Conservation (phyloP, 1,140 invertebrate species). For the Drosophila micromelanica region DNA sequence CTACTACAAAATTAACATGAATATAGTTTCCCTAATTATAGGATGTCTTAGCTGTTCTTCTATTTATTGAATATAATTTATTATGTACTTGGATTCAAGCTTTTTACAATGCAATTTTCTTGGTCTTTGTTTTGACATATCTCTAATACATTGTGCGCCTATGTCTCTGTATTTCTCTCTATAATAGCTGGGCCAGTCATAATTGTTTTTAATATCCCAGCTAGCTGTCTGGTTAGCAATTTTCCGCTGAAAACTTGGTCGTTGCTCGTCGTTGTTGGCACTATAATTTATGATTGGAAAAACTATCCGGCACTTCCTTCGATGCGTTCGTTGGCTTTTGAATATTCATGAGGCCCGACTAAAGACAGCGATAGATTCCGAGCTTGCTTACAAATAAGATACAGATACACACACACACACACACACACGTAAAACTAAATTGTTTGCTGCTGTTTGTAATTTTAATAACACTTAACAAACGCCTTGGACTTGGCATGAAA, state of each 20-base stretch:
- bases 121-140: background rate
- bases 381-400: conserved; percentile 29
- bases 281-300: conserved; percentile 58
- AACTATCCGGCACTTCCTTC: conserved; percentile 63
- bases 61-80: no score
- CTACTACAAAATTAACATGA: no score
- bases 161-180: background rate
- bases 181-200: conserved; percentile 19
- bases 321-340: conserved; percentile 52
- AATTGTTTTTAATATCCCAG: conserved; percentile 49
- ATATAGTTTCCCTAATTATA: no score
- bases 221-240: conserved; percentile 28
- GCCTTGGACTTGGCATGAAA: conserved; percentile 77
- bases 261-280: conserved; percentile 11
- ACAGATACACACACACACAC: conserved; percentile 7
- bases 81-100: no score
- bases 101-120: background rate
- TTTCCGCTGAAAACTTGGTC: conserved; percentile 40
- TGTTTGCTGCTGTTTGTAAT: conserved; percentile 54
- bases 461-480: conserved; percentile 77
- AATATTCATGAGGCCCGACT: conserved; percentile 58
- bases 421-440: conserved; percentile 2
- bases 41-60: no score
- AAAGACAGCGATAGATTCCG: conserved; percentile 33
- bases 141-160: background rate